These are phyloP conservation scores for Saiga tatarica DNA, from an alignment of 2,113 vertebrate species.

Conservation along the genomic window DNA sequence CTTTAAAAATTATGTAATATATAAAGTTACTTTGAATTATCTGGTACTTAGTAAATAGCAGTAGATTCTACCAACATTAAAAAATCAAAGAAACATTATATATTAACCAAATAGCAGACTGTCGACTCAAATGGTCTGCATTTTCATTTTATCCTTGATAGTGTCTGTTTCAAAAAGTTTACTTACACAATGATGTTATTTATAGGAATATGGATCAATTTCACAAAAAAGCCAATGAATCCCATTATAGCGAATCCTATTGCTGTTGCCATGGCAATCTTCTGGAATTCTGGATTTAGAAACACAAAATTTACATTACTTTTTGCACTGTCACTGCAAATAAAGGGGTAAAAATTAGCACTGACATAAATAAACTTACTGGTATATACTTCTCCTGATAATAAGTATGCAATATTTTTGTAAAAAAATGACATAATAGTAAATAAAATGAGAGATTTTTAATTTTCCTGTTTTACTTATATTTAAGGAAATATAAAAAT, in stretches of 20 bases:
- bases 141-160: not conserved
- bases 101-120: not conserved
- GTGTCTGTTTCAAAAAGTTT: not conserved
- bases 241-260: conserved; percentile 99
- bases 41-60: not conserved
- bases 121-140: not conserved
- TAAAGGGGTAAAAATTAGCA: not conserved
- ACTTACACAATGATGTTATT: conserved; percentile 99
- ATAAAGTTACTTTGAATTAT: not conserved
- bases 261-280: conserved; percentile 98
- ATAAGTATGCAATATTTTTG: not conserved
- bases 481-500: not conserved
- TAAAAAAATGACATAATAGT: not conserved
- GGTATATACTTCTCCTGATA: not conserved
- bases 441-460: not conserved
- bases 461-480: not conserved
- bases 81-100: not conserved
- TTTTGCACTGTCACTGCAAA: not conserved
- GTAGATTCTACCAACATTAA: not conserved
- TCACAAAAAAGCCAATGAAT: conserved; percentile 99
- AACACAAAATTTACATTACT: conserved; percentile 25
- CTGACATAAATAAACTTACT: not conserved
- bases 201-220: conserved; percentile 98
- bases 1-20: not conserved
- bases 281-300: conserved; percentile 93